Evolutionary conservation across 2,113 vertebrate species (phyloP), one percentile per base, ranked within the genome.

Genomic region (Rana temporaria): DNA sequence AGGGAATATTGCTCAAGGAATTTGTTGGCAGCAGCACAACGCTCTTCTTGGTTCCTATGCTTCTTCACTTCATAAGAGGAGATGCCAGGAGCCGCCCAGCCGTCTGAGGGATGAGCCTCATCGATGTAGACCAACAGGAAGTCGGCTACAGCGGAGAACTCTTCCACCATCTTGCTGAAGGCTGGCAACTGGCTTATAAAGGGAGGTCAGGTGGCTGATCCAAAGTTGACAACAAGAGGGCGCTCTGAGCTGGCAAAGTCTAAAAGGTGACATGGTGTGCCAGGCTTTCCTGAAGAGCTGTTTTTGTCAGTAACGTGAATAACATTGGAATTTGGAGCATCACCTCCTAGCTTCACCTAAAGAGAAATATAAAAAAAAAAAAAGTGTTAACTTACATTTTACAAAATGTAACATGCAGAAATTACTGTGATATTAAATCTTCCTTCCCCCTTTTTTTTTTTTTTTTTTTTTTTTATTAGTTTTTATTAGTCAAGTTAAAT

Each of bases 101-200:
- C 97, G 0, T 99, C 98, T 4, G 97, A 96, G 0, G 98, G 98
- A 84, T 99, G 98, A 85, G 97, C 97, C 90, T 99, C 98, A 65
- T 98, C 98, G 1, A 99, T 98, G 93, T 99, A 99, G 86, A 99
- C 97, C 84, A 99, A 89, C 86, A 99, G 90, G 88, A 99, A 99
- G 90, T 99, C 97, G 16, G 97, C 98, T 85, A 96, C 96, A 11
- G 95, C 91, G 0, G 96, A 96, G 90, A 96, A 98, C 89, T 97
- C 96, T 85, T 99, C 97, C 89, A 98, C 97, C 92, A 99, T 89
- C 90, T 93, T 93, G 91, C 97, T 90, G 91, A 99, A 99, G 85
- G 95, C 92, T 0, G 96, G 95, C 91, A 99, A 92, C 90, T 98
- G 96, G 93, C 89, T 95, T 56, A 96, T 94, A 78, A 99, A 99